Percentiles rank a stretch among this genome's conserved stretches.
phyloP scores from a whole-genome alignment of 2,888 invertebrate species.

The Flexamia atlantica region DNA sequence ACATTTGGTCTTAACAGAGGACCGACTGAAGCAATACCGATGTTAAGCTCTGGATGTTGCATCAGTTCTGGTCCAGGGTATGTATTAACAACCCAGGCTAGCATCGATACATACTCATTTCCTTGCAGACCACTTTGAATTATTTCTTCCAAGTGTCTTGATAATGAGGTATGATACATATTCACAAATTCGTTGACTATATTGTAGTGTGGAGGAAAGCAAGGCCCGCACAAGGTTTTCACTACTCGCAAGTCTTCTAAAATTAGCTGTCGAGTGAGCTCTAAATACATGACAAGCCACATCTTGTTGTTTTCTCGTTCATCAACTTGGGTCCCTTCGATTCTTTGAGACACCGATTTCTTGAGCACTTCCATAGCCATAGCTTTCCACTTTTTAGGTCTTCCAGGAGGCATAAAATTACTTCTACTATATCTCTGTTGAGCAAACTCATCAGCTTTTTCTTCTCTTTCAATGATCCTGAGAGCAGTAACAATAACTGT shows the following conservation, averaged over 20 bases:
- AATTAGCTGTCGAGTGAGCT: conserved; percentile 90
- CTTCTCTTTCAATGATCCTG: conserved; percentile 97
- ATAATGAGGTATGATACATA: conserved; percentile 95
- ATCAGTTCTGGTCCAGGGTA: conserved; percentile 94
- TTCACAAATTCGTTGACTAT: conserved; percentile 94
- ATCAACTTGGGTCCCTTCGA: conserved; percentile 97
- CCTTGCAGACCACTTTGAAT: conserved; percentile 94
- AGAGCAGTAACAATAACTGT: conserved; percentile 97
- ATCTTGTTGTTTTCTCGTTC: conserved; percentile 94
- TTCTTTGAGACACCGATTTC: conserved; percentile 87
- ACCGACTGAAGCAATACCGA: conserved; percentile 83
- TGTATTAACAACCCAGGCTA: conserved; percentile 95
- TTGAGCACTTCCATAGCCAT: conserved; percentile 91
- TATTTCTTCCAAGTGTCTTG: conserved; percentile 90
- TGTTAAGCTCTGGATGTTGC: conserved; percentile 90
- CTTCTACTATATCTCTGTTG: conserved; percentile 75
- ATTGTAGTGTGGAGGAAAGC: conserved; percentile 97
- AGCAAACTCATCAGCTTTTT: conserved; percentile 94
- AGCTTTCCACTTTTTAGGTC: conserved; percentile 94
- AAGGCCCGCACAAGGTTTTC: conserved; percentile 92
- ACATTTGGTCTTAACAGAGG: conserved; percentile 87
- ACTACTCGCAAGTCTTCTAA: conserved; percentile 95
- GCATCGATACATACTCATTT: conserved; percentile 96
- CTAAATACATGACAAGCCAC: conserved; percentile 97
- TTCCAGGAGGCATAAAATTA: conserved; percentile 84